Percentiles rank a stretch among this genome's conserved stretches.
Evolutionary conservation across 2,888 invertebrate species (phyloP).

Genomic region (Ceramica pisi): DNA sequence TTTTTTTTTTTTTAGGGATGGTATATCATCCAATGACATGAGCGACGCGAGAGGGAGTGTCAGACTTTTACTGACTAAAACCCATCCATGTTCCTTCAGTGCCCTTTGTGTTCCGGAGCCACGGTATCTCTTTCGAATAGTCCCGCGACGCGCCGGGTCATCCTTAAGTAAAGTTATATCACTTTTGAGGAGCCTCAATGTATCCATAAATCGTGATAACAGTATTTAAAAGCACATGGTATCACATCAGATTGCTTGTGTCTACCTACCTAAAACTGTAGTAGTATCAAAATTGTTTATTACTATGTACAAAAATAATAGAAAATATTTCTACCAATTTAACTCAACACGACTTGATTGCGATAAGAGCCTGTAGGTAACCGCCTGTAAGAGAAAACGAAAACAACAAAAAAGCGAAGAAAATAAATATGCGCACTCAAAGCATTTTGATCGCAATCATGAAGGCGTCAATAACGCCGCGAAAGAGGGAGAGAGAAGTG

Average conservation of each 20-base stretch:
- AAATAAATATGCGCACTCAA: conserved; percentile 38
- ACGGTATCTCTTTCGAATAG: no score
- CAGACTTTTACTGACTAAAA: no score
- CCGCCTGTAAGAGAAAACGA: neutral
- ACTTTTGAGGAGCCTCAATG: neutral
- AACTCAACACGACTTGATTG: neutral
- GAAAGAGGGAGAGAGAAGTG: conserved; percentile 29
- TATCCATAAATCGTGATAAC: conserved; percentile 15
- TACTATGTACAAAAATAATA: neutral
- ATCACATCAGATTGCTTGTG: no score
- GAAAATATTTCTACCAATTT: conserved; percentile 11
- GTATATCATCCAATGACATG: no score
- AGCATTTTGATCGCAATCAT: conserved; percentile 53
- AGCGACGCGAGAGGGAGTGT: no score
- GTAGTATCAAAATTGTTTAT: neutral
- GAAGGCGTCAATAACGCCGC: conserved; percentile 47
- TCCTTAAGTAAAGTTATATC: neutral
- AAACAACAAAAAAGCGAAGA: conserved; percentile 16
- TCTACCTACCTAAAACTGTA: no score
- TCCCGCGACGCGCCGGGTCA: no score
- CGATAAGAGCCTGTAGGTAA: neutral
- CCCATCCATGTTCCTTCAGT: no score
- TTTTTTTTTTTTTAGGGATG: no score
- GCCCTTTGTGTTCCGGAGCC: no score
- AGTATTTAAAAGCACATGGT: neutral